Conservation (phyloP, 2,888 invertebrate genomes). For the Boloria selene region DNA sequence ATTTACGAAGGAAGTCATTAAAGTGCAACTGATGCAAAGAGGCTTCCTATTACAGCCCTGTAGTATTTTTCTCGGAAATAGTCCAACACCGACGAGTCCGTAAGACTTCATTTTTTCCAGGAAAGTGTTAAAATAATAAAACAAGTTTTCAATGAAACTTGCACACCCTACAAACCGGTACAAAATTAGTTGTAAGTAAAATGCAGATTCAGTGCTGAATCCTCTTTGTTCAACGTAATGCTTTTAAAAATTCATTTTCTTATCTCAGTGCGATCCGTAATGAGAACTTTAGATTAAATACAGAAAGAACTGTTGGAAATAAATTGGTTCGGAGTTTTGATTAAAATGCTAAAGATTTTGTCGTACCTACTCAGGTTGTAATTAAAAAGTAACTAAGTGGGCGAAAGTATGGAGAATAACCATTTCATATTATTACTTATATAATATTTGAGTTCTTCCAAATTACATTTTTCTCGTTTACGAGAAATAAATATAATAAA, state of each 20-base stretch:
- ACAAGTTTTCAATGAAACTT: background rate
- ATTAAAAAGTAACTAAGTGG: conserved; percentile 5
- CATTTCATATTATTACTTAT: background rate
- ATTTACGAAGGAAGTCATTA: too few relatives aligned
- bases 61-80: too few relatives aligned
- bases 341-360: conserved; percentile 27
- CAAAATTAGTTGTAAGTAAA: conserved; percentile 49
- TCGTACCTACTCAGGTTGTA: conserved; percentile 11
- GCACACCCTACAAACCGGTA: conserved; percentile 29
- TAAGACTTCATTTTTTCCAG: too few relatives aligned
- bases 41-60: too few relatives aligned
- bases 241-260: conserved; percentile 40
- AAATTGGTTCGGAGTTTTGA: conserved; percentile 28
- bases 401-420: conserved; percentile 5
- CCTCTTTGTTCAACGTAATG: conserved; percentile 39
- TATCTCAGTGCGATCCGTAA: conserved; percentile 33
- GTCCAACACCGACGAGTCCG: too few relatives aligned
- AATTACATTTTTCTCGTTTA: too few relatives aligned
- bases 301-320: conserved; percentile 25
- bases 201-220: conserved; percentile 51
- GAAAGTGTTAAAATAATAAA: background rate
- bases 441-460: background rate
- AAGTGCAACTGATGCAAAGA: too few relatives aligned
- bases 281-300: conserved; percentile 35
- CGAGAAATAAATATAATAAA: too few relatives aligned